Base-by-base conservation (phyloP, 2,888 invertebrate genomes). In the Chloromyia formosa region DNA sequence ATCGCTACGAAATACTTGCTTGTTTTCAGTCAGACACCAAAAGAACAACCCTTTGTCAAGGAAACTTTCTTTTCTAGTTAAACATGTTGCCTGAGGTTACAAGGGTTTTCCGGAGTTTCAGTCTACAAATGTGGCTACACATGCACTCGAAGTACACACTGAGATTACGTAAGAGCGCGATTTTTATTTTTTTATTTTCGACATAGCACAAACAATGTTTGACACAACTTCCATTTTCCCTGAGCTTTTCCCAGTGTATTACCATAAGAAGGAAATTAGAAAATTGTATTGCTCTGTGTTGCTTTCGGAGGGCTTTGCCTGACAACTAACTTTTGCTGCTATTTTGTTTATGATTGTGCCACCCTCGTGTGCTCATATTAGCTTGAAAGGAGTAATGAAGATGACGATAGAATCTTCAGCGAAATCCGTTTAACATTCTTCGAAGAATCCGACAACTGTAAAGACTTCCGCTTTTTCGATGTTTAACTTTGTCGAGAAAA, bases 231-330 rank as follows among this genome's bases (percentile, higher is more conserved):
- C 40, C 2, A 35, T 14, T 35, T 27, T 56, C n/a, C 35, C 40
- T 18, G 56, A 12, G n/a, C 40, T 71, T 35, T 7, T 35, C 27
- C 18, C 56, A 71, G 12, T 71, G 40, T 42, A 71, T 61, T 73
- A 73, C 73, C 60, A 73, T 45, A 61, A 73, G 61, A 40, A 73
- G 73, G 73, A 73, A 73, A 73, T 73, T 73, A 73, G 73, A 73
- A 73, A 42, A 73, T 73, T 61, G 20, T 73, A 61, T 60, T 58
- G 58, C 35, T 22, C 27, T 58, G 40, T 18, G 54, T 7, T 27
- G 18, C n/a, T 16, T 16, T 60, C 18, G 40, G 22, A 49, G 22
- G 27, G 27, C 27, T 35, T 35, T 35, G 7, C 27, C 7, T 35
- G 27, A 2, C 27, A 35, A 7, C 27, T 35, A 35, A 35, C 42